Conservation (phyloP, 2,113 vertebrate genomes). For the Anser brachyrhynchus region DNA sequence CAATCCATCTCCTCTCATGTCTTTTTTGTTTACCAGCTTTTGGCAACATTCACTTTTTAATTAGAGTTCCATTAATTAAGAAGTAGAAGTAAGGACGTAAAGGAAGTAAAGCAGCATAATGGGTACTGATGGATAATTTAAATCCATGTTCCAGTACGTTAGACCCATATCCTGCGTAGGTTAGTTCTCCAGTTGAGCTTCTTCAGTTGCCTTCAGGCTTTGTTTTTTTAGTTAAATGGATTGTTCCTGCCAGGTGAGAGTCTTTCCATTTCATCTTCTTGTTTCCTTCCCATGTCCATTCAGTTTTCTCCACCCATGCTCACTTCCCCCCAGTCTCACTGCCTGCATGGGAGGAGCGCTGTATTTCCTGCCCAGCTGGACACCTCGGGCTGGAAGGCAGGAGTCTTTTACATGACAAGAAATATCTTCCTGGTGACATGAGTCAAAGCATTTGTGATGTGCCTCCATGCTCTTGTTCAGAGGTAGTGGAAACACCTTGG, state of each 20-base stretch:
- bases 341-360: constrained; percentile 19
- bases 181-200: neutral
- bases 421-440: neutral
- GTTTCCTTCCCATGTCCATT: neutral
- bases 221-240: neutral
- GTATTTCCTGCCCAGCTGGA: neutral
- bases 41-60: neutral
- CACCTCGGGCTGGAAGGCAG: neutral
- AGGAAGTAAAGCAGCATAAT: neutral
- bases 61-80: neutral
- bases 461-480: neutral
- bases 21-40: neutral
- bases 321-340: neutral
- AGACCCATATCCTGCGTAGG: neutral
- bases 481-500: neutral
- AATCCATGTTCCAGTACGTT: neutral
- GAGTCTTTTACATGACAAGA: neutral
- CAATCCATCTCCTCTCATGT: neutral
- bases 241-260: neutral
- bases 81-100: neutral
- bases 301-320: neutral
- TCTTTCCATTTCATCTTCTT: neutral
- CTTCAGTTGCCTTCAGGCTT: neutral
- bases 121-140: neutral
- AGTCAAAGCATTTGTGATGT: neutral